Base-by-base conservation (phyloP, 1,140 invertebrate genomes). In the Andricus grossulariae region DNA sequence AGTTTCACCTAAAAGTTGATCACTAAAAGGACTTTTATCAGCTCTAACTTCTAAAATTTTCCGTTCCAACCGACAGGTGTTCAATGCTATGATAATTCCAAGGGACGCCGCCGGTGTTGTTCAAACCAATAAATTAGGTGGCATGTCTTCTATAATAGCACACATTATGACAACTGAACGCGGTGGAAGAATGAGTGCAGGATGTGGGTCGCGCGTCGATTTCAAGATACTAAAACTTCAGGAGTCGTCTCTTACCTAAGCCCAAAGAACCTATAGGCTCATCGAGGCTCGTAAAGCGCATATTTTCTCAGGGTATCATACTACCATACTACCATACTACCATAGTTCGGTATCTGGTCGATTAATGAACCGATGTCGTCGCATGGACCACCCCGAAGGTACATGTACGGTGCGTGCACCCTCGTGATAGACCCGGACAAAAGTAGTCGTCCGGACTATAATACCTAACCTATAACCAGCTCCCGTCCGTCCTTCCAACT, bases 341-440 rank as follows among this genome's bases (percentile, higher is more conserved):
- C 39, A 71, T 77, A 75, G 76, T 75, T 55, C 75, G 82, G 85
- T 89, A 90, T 89, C 87, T 85, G 80, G 82, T 81, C 88, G 88
- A 90, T 90, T 90, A 90, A 90, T 90, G 89, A 90, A 90, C 88
- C 88, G 87, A 87, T 90, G 89, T 90, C 85, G 85, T 83, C 83
- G 82, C 84, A 73, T 73, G 81, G 89, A 90, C 89, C 89, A 90
- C 89, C 89, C 89, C 82, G 88, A 81, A 83, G 87, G 80, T 85
- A 85, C 88, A 86, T 82, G 84, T 81, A 84, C 82, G 81, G 79
- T 84, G 86, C 83, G 84, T 72, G 82, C 83, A 87, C 80, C 87
- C 84, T 81, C 82, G 78, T 82, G 84, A 87, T 83, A 85, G 86
- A 84, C 78, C 82, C 75, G 80, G 54, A 70, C 72, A 77, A 79